Percentiles rank a stretch among this genome's conserved stretches.
Conservation (phyloP, 2,797 vertebrate genomes). For the Cossypha polioptera region DNA sequence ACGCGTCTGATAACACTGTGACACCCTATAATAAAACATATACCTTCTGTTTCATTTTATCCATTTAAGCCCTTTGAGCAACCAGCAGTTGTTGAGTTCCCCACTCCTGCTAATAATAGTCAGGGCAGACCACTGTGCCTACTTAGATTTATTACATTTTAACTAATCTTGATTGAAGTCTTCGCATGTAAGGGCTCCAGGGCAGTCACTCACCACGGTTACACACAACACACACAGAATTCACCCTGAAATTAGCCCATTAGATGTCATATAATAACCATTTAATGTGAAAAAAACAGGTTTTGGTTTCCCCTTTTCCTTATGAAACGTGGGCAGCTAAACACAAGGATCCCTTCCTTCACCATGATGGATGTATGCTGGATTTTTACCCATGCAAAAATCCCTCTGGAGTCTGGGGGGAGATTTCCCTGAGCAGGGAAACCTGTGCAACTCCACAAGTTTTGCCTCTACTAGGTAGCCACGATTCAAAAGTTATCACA, state of each 20-base stretch:
- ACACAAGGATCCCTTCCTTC: neutral
- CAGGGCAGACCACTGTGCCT: constrained; percentile 25
- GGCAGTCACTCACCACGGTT: constrained; percentile 42
- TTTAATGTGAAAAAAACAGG: neutral
- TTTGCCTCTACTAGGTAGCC: neutral
- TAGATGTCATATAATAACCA: neutral
- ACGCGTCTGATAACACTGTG: constrained; percentile 56
- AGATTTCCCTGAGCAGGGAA: neutral
- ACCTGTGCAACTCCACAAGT: neutral
- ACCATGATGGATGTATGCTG: neutral
- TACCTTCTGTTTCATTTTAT: constrained; percentile 69
- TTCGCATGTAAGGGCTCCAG: neutral
- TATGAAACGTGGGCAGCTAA: neutral
- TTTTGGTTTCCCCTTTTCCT: neutral
- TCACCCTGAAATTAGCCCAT: neutral
- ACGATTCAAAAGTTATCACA: neutral
- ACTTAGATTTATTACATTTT: constrained; percentile 69
- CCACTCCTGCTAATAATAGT: constrained; percentile 63
- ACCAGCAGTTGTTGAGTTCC: constrained; percentile 69
- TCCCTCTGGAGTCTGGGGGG: neutral
- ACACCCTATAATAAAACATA: constrained; percentile 66
- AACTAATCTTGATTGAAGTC: constrained; percentile 68
- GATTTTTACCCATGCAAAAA: neutral
- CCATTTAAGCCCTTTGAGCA: constrained; percentile 69
- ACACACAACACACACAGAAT: neutral